Evolutionary conservation across 2,888 invertebrate species (phyloP).

Genomic region (Cheilosia variabilis): DNA sequence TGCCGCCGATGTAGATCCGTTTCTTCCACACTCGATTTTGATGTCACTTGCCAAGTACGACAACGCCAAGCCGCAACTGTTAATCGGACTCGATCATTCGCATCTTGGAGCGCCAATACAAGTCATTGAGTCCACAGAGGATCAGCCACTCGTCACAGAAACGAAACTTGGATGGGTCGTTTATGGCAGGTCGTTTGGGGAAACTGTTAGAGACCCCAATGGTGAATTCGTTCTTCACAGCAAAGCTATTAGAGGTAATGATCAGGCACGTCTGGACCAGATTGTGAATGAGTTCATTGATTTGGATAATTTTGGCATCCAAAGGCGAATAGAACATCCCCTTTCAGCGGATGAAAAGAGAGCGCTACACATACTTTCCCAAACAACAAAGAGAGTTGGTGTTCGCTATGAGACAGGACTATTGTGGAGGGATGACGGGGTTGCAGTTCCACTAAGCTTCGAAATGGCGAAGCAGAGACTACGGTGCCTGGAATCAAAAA

Average conservation of each 20-base stretch:
- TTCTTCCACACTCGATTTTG: background rate
- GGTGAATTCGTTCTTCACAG: background rate
- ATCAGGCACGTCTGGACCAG: background rate
- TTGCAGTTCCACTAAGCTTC: background rate
- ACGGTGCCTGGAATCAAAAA: background rate
- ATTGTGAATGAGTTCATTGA: background rate
- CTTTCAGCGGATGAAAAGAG: background rate
- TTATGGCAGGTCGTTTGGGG: background rate
- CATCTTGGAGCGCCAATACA: slow-evolving; percentile 4
- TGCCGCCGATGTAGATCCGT: background rate
- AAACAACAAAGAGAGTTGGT: background rate
- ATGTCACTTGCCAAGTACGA: background rate
- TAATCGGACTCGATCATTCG: slow-evolving; percentile 5
- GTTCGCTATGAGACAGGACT: background rate
- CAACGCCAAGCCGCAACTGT: background rate
- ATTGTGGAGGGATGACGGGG: background rate
- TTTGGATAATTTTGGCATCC: background rate
- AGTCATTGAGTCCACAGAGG: background rate
- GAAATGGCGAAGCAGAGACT: background rate
- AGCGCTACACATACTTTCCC: background rate
- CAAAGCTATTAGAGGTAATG: background rate
- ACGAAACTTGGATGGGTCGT: slow-evolving; percentile 2
- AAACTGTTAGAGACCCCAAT: background rate
- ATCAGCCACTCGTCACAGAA: background rate
- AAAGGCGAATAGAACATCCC: background rate